These are phyloP conservation scores for Garra rufa DNA, from an alignment of 2,113 vertebrate species.

Conservation along the genomic window DNA sequence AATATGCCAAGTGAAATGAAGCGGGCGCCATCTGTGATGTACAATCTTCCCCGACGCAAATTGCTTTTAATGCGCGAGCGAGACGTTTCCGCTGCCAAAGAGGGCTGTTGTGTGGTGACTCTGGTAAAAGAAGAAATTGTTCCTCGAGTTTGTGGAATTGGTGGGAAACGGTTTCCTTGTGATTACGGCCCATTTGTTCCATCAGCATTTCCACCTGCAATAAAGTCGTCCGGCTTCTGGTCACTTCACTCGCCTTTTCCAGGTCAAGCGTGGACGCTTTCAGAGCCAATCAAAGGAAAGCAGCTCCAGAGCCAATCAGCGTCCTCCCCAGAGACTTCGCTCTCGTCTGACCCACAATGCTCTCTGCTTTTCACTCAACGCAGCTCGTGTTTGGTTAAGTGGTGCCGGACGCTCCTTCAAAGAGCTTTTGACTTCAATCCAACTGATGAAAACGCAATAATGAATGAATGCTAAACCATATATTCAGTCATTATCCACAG, in stretches of 20 bases:
- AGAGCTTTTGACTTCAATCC: not conserved
- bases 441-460: not conserved
- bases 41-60: constrained; percentile 10
- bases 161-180: constrained; percentile 17
- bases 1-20: constrained; percentile 9
- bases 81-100: constrained; percentile 17
- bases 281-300: constrained; percentile 37
- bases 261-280: constrained; percentile 34
- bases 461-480: not conserved
- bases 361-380: not conserved
- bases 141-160: not conserved
- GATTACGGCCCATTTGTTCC: constrained; percentile 31
- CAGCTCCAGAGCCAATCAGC: not conserved
- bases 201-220: constrained; percentile 47
- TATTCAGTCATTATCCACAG: not conserved
- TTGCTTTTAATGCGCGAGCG: constrained; percentile 13
- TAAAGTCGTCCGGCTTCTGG: constrained; percentile 19
- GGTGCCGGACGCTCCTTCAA: not conserved
- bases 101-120: not conserved
- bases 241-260: constrained; percentile 47
- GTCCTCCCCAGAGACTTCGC: not conserved
- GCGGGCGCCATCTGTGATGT: constrained; percentile 30
- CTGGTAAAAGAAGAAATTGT: constrained; percentile 1
- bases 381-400: not conserved
- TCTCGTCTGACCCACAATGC: not conserved